These are phyloP conservation scores for Allolobophora icterica DNA, from an alignment of 2,888 invertebrate genomes.

Conservation along the genomic window DNA sequence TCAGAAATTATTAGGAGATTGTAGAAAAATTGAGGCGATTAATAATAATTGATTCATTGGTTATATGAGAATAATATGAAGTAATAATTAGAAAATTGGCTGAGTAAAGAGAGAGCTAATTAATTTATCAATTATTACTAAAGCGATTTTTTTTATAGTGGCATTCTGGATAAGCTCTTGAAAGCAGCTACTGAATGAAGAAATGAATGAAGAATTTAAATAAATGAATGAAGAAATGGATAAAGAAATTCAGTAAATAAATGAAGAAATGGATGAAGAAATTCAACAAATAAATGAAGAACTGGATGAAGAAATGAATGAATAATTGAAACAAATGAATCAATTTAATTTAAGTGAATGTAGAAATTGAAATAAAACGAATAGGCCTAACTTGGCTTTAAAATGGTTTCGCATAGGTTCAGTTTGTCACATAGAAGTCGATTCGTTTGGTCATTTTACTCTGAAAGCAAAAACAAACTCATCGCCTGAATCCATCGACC, in stretches of 20 bases:
- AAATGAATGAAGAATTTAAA: neutral
- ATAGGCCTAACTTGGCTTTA: neutral
- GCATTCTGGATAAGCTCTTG: neutral
- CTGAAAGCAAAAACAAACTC: conserved; percentile 87
- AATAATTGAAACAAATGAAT: too few relatives aligned
- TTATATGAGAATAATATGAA: too few relatives aligned
- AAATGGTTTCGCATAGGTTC: conserved; percentile 71
- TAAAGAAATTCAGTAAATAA: too few relatives aligned
- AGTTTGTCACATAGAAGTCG: conserved; percentile 87
- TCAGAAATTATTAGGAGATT: too few relatives aligned
- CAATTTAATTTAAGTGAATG: too few relatives aligned
- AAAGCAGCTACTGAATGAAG: neutral
- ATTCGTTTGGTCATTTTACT: conserved; percentile 93
- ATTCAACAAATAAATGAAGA: neutral
- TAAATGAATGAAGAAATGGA: too few relatives aligned
- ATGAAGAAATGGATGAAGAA: neutral
- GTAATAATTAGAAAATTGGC: neutral
- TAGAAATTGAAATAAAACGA: neutral
- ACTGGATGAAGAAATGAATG: too few relatives aligned
- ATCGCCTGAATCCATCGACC: conserved; percentile 72
- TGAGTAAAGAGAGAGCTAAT: neutral
- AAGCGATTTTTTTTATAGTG: neutral
- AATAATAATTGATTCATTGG: too few relatives aligned
- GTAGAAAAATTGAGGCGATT: too few relatives aligned
- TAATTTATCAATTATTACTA: neutral